Base-by-base conservation (phyloP, 2,888 invertebrate species). In the Esperia sulphurella region DNA sequence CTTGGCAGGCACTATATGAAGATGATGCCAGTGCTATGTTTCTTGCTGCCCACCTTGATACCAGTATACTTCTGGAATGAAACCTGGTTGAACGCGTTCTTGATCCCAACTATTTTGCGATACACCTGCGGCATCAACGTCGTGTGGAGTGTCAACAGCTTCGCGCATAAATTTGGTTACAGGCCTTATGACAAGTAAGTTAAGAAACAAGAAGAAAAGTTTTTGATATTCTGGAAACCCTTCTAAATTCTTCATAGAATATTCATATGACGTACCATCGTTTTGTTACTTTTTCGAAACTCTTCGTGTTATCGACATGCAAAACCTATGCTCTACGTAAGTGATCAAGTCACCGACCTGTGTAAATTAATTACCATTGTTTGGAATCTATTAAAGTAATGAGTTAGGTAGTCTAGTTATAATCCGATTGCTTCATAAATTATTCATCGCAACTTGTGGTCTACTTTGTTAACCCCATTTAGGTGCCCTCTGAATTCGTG, bases 111-210 rank as follows among this genome's bases (percentile, higher is more conserved):
- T 1, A 88, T 97, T 49, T 83, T 95, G 48, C 92, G 97, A 45
- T 98, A 97, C 79, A 92, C 93, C 0, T 60, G 93, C 29, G 92
- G 94, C 0, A 91, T 98, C 59, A 95, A 98, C 75, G 91, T 93
- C 33, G 98, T 98, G 0, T 98, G 98, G 98, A 88, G 96, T 56
- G 96, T 98, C 7, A 98, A 98, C 83, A 97, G 96, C 64, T 96
- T 95, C 3, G 97, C 98, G 0, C 98, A 98, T 74, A 93, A 95
- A 63, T 97, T 94, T 88, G 98, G 98, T 56, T 94, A 92, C 75
- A 94, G 94, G 65, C 97, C 98, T 3, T 98, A 97, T 78, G 98
- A 98, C 79, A 92, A 92, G 94, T 94, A 77, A 86, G 90, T 76
- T 5, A 21, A 21, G 5, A 21, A 3, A 3, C 21, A 5, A 2